A percentile compares a stretch with the other conserved stretches of the same genome.
These are phyloP conservation scores for Boulengeromyrus knoepffleri DNA, from an alignment of 2,113 vertebrate genomes.

Conservation along the genomic window DNA sequence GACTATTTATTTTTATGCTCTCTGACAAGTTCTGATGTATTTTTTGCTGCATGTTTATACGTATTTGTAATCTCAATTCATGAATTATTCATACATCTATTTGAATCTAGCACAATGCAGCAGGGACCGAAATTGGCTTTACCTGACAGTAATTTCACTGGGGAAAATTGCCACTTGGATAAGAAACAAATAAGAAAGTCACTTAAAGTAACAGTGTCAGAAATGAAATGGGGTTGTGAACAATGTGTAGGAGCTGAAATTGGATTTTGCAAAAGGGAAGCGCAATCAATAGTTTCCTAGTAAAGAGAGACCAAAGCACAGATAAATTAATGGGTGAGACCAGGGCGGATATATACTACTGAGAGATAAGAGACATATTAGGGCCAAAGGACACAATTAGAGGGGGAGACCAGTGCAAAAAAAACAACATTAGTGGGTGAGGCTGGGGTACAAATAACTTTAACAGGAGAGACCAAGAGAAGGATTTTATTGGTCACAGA, in stretches of 20 bases:
- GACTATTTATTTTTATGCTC: constrained; percentile 16
- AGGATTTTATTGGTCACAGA: neutral
- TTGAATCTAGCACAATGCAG: constrained; percentile 11
- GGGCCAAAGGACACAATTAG: neutral
- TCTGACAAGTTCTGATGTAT: constrained; percentile 12
- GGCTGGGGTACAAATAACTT: neutral
- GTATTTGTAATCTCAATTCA: constrained; percentile 15
- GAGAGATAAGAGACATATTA: neutral
- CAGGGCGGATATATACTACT: neutral
- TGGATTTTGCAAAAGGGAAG: constrained; percentile 6
- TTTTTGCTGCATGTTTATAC: constrained; percentile 11
- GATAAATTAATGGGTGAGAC: constrained; percentile 5
- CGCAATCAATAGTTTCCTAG: constrained; percentile 2
- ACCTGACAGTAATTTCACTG: constrained; percentile 16
- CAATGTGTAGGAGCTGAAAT: constrained; percentile 2
- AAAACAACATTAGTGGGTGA: neutral
- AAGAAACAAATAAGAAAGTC: constrained; percentile 22
- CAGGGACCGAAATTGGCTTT: constrained; percentile 10
- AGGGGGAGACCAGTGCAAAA: neutral
- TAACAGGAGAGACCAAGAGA: neutral
- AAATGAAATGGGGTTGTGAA: constrained; percentile 7
- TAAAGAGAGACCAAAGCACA: constrained; percentile 7
- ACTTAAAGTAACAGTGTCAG: constrained; percentile 10
- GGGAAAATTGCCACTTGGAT: constrained; percentile 14
- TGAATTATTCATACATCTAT: neutral